Percentiles rank a stretch among this genome's conserved stretches.
phyloP scores from a whole-genome alignment of 2,888 invertebrate genomes.

The Phytoseiulus persimilis region DNA sequence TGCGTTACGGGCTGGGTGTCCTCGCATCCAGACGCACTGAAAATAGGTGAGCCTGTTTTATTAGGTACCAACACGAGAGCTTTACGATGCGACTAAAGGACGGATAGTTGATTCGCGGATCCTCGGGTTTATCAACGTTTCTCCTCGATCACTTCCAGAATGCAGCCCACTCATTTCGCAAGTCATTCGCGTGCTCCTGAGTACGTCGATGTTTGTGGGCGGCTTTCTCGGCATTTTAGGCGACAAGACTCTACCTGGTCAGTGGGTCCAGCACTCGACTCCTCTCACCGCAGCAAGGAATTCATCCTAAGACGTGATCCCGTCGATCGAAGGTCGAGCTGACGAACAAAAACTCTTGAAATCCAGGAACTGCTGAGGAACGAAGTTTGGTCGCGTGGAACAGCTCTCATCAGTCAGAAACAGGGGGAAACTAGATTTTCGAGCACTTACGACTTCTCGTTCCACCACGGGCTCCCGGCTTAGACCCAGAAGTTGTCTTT shows the following conservation, averaged over 20 bases:
- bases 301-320: not conserved
- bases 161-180: slow-evolving; percentile 48
- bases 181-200: slow-evolving; percentile 63
- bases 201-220: slow-evolving; percentile 68
- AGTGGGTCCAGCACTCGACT: not conserved
- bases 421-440: not conserved
- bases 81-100: no score
- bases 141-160: not conserved
- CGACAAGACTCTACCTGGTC: slow-evolving; percentile 69
- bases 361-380: slow-evolving; percentile 18
- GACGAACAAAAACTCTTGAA: not conserved
- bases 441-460: slow-evolving; percentile 7
- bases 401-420: not conserved
- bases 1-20: slow-evolving; percentile 47
- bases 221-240: slow-evolving; percentile 64
- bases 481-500: slow-evolving; percentile 1
- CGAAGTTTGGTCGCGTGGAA: not conserved
- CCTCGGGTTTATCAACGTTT: not conserved
- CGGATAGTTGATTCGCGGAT: no score
- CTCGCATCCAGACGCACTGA: slow-evolving; percentile 37
- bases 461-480: not conserved
- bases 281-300: not conserved
- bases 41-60: slow-evolving; percentile 7
- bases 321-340: no score
- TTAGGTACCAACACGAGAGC: no score